These are phyloP conservation scores for Pseudomugil tenellus DNA, from an alignment of 2,797 vertebrate genomes.

Conservation along the genomic window DNA sequence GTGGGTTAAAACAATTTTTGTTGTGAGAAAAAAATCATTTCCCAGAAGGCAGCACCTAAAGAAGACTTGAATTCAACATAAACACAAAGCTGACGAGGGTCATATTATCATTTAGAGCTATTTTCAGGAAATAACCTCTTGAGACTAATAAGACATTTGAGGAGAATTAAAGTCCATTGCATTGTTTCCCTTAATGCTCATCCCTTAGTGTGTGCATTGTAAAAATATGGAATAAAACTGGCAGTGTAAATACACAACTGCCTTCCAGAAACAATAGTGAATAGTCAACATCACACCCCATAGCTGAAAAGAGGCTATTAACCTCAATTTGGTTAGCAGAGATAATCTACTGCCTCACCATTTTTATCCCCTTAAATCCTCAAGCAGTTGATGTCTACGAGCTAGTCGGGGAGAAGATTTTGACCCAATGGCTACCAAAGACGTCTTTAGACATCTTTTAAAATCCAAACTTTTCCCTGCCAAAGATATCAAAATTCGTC, in stretches of 20 bases:
- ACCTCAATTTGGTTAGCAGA: slow-evolving; percentile 51
- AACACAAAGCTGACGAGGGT: slow-evolving; percentile 53
- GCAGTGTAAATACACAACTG: slow-evolving; percentile 50
- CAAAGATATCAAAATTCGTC: too few species aligned
- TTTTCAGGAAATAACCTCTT: slow-evolving; percentile 59
- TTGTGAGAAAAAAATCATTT: slow-evolving; percentile 53
- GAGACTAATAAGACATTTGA: slow-evolving; percentile 60
- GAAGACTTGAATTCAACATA: slow-evolving; percentile 42
- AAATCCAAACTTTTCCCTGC: too few species aligned
- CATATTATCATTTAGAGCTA: slow-evolving; percentile 17
- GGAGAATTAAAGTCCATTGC: slow-evolving; percentile 60
- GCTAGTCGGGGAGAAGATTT: neutral
- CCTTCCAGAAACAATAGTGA: slow-evolving; percentile 42
- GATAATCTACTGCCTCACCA: slow-evolving; percentile 45
- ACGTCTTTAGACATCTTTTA: too few species aligned
- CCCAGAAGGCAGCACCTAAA: slow-evolving; percentile 42
- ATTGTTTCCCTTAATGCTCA: slow-evolving; percentile 38
- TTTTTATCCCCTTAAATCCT: slow-evolving; percentile 53
- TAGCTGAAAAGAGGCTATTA: slow-evolving; percentile 60
- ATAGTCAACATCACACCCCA: slow-evolving; percentile 30
- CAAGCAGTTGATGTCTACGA: slow-evolving; percentile 19
- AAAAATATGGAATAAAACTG: slow-evolving; percentile 33
- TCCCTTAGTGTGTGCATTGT: slow-evolving; percentile 38
- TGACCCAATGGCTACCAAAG: too few species aligned
- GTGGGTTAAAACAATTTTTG: slow-evolving; percentile 41